Base-by-base conservation (phyloP, 1,140 invertebrate species). In the Pectinophora gossypiella region DNA sequence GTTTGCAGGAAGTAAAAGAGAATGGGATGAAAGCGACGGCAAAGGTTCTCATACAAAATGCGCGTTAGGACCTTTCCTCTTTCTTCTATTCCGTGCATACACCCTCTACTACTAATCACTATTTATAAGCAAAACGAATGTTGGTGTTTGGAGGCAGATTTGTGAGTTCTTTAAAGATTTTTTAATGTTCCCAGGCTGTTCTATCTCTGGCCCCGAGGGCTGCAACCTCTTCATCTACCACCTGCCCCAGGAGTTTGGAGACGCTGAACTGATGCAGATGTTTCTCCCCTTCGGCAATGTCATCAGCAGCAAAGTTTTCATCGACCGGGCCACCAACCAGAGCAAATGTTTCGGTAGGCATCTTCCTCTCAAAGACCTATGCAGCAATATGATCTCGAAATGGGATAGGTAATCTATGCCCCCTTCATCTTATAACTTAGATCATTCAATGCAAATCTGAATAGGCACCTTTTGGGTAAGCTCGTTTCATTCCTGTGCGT, bases 151-250 rank as follows among this genome's bases (percentile, higher is more conserved):
- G 61, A 73, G 72, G 80, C 85, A 88, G 87, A 88, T 81, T 86
- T 88, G 79, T 89, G 85, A 89, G 86, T 89, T 87, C 87, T 88
- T 88, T 89, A 88, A 89, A 89, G 87, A 90, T 89, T 91, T 90
- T 89, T 87, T 91, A 77, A 90, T 91, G 89, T 93, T 94, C 90
- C 90, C 92, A 96, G 95, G 95, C 87, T 96, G 95, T 90, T 96
- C 95, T 75, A 95, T 97, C 90, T 96, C 95, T 79, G 98, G 98
- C 82, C 98, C 98, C 61, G 98, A 99, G 90, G 98, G 98, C 81
- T 99, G 98, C 91, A 99, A 99, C 89, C 93, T 99, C 59, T 99
- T 99, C 92, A 99, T 99, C 89, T 99, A 99, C 90, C 98, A 99
- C 90, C 93, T 99, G 88, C 98, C 98, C 50, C 98, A 99, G 89